phyloP scores from a whole-genome alignment of 2,797 vertebrate genomes.

The Ispidina lecontei region DNA sequence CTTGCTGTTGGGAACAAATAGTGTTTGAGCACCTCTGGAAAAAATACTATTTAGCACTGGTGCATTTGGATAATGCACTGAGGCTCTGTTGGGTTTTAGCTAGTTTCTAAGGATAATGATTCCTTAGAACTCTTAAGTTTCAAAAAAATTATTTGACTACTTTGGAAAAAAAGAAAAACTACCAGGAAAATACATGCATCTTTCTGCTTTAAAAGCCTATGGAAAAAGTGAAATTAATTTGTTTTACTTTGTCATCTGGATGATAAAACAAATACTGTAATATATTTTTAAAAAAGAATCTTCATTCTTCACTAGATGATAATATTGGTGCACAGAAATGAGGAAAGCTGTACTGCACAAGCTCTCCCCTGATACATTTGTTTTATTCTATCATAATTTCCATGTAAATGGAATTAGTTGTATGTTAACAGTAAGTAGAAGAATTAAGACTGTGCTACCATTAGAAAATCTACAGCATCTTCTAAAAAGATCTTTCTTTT shows the following conservation, averaged over 20 bases:
- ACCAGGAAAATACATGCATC: not conserved
- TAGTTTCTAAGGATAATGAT: not conserved
- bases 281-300: not conserved
- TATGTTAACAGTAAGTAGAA: not conserved
- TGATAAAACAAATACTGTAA: not conserved
- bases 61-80: accelerated
- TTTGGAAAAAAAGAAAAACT: not conserved
- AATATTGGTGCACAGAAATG: not conserved
- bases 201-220: not conserved
- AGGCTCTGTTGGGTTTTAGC: not conserved
- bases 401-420: not conserved
- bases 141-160: not conserved
- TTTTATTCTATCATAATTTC: not conserved
- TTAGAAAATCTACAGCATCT: not conserved
- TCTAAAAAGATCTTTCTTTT: not conserved
- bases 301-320: not conserved
- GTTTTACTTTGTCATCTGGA: not conserved
- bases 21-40: not conserved
- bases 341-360: not conserved
- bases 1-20: not conserved
- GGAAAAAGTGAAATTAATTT: not conserved
- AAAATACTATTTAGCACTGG: not conserved
- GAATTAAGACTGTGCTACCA: not conserved
- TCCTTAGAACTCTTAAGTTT: not conserved
- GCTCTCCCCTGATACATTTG: not conserved